phyloP scores from a whole-genome alignment of 2,888 invertebrate genomes.

The Schrankia costaestrigalis region DNA sequence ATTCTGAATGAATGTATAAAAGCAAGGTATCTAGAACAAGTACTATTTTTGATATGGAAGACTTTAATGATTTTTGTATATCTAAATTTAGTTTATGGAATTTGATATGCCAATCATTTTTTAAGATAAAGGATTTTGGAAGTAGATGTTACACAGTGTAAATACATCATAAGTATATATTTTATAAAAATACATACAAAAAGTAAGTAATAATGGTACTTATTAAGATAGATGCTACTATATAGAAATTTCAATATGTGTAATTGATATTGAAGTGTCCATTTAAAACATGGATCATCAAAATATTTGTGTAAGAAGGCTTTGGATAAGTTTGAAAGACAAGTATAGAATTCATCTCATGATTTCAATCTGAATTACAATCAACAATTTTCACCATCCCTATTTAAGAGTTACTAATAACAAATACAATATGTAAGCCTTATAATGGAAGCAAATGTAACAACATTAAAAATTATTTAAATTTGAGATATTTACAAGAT shows the following conservation, averaged over 20 bases:
- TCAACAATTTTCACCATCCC: slow-evolving; percentile 44
- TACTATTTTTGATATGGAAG: slow-evolving; percentile 80
- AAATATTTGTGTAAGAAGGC: slow-evolving; percentile 41
- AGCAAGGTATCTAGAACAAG: slow-evolving; percentile 62
- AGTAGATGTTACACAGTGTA: slow-evolving; percentile 71
- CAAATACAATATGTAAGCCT: slow-evolving; percentile 65
- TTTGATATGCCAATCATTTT: slow-evolving; percentile 80
- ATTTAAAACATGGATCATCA: slow-evolving; percentile 64
- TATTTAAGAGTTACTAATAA: slow-evolving; percentile 61
- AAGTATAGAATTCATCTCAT: slow-evolving; percentile 17
- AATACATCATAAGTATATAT: slow-evolving; percentile 73
- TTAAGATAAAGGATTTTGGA: slow-evolving; percentile 65
- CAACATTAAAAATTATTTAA: slow-evolving; percentile 65
- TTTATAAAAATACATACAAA: slow-evolving; percentile 79
- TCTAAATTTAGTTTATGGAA: slow-evolving; percentile 74
- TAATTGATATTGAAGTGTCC: slow-evolving; percentile 72
- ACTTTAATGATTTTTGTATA: slow-evolving; percentile 62
- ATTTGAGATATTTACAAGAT: slow-evolving; percentile 70
- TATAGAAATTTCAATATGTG: slow-evolving; percentile 70
- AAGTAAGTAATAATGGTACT: slow-evolving; percentile 56
- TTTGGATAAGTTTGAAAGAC: slow-evolving; percentile 28
- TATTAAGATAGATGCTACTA: slow-evolving; percentile 61
- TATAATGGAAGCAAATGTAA: slow-evolving; percentile 74
- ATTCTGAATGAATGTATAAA: slow-evolving; percentile 27
- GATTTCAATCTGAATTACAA: slow-evolving; percentile 32